Conservation (phyloP, 2,888 invertebrate genomes). For the Sthenelais limicola region DNA sequence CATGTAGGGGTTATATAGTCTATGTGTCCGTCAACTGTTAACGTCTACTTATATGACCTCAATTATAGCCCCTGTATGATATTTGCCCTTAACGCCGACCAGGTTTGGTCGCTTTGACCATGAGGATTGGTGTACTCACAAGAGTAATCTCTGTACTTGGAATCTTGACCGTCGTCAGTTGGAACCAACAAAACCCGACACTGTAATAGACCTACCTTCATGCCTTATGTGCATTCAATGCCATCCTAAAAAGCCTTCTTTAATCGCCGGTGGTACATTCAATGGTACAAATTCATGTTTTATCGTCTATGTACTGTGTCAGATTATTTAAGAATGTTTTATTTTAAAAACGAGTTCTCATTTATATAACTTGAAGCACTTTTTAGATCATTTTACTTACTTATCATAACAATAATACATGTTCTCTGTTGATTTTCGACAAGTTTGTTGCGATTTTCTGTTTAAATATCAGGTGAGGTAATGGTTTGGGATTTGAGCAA, state of each 20-base stretch:
- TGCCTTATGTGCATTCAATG: slow-evolving; percentile 72
- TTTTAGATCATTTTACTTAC: too few species aligned
- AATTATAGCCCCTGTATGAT: not conserved
- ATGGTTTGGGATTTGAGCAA: slow-evolving; percentile 71
- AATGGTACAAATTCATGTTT: too few species aligned
- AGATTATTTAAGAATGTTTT: too few species aligned
- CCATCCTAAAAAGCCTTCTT: slow-evolving; percentile 72
- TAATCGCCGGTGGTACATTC: slow-evolving; percentile 72
- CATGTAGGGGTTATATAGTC: too few species aligned
- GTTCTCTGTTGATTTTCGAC: too few species aligned
- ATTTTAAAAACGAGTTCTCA: too few species aligned
- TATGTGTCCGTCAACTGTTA: too few species aligned
- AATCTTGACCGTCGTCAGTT: slow-evolving; percentile 69
- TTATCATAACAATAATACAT: too few species aligned
- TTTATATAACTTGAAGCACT: too few species aligned
- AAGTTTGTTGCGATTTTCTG: too few species aligned
- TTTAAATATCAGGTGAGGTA: slow-evolving; percentile 66
- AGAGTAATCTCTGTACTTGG: slow-evolving; percentile 71
- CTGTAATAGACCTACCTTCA: slow-evolving; percentile 69
- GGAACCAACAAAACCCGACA: slow-evolving; percentile 71
- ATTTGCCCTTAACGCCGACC: not conserved
- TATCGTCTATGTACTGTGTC: too few species aligned
- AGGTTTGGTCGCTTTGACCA: slow-evolving; percentile 71
- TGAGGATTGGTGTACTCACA: slow-evolving; percentile 73
- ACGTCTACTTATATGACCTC: too few species aligned